Conservation (phyloP, 2,888 invertebrate genomes). For the Heteropelma amictum region DNA sequence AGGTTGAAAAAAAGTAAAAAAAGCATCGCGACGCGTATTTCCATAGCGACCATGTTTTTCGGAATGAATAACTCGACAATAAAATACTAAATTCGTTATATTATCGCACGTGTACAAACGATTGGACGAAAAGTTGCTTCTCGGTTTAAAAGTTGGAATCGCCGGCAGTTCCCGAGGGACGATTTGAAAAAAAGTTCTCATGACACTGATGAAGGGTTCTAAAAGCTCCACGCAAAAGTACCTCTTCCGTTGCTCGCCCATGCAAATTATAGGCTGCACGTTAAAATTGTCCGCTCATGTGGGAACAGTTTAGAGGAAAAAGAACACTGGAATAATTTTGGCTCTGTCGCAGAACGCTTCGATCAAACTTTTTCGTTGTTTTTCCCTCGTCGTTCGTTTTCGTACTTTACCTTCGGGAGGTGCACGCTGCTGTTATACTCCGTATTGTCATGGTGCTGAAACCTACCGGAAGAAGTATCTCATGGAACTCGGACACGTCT, state of each 20-base stretch:
- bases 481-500: slow-evolving; percentile 44
- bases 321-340: not conserved
- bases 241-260: not conserved
- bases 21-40: not conserved
- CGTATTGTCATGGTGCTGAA: slow-evolving; percentile 14
- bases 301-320: not conserved
- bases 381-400: too few species aligned
- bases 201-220: slow-evolving; percentile 13
- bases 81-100: too few species aligned
- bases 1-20: not conserved
- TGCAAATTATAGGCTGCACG: slow-evolving; percentile 2
- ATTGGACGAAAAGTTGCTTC: not conserved
- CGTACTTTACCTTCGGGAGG: too few species aligned
- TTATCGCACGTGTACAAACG: not conserved
- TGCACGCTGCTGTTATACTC: not conserved
- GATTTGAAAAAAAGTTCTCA: not conserved
- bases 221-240: not conserved
- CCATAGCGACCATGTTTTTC: not conserved
- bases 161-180: not conserved
- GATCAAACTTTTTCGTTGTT: slow-evolving; percentile 2
- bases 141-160: not conserved
- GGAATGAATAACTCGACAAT: not conserved
- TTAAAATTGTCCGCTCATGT: not conserved
- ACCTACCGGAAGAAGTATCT: not conserved
- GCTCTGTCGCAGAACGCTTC: not conserved